Evolutionary conservation across 1,140 invertebrate species (phyloP), one percentile per base, ranked within the genome.

Genomic region (Lepidurus arcticus): DNA sequence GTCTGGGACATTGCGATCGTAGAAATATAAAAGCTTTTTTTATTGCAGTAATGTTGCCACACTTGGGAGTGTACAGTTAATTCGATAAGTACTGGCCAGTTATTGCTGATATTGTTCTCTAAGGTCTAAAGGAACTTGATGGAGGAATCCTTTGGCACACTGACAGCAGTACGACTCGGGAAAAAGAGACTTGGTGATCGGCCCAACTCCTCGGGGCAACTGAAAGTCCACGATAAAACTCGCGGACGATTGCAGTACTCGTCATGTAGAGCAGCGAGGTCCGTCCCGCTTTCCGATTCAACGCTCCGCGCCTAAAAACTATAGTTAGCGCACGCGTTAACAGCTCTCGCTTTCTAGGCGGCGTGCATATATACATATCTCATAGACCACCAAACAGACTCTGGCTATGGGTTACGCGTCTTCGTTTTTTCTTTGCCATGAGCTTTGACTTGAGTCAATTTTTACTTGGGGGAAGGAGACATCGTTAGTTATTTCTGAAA

Each of bases 201-300:
- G 53, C 53, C 53, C 53, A 21, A 16, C 53, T 65, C 53, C 21
- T 65, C 8, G 13, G 53, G 53, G 53, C 53, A 65, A 65, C 53
- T 65, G 53, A 65, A 65, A 65, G 53, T 65, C 53, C 13, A 65
- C 16, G 21, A 65, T 21, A 65, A 65, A 65, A 65, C 53, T 21
- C 53, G 53, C 21, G 53, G 53, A 7, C 53, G 53, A 65, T 65
- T 65, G 53, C 53, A 65, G 53, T 65, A 65, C 53, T 65, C 53
- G 53, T 65, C 53, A 65, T 65, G 53, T 13, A n/a, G 21, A 65
- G 53, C 16, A 65, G 53, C 6, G 53, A n/a, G 16, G 16, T n/a
- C 53, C 53, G 53, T 21, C 16, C 21, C 53, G 16, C 53, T 65
- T 65, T 21, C 21, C 53, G 53, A 65, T 65, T 65, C 53, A 65